phyloP scores from a whole-genome alignment of 2,888 invertebrate species.

The Nomada fucata region DNA sequence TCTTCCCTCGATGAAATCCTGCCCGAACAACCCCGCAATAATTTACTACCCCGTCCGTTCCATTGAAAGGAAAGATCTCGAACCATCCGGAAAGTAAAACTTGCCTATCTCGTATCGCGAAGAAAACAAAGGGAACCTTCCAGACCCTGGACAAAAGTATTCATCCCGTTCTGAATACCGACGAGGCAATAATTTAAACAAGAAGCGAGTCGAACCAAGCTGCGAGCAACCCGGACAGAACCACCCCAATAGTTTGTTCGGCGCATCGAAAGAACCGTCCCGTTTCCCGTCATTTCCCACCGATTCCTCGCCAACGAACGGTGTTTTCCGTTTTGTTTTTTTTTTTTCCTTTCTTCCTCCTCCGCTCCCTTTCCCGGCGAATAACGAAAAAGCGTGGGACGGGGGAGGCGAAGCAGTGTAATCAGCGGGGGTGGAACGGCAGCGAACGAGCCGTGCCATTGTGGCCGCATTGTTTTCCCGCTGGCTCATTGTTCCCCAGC shows the following conservation, averaged over 20 bases:
- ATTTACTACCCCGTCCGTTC: too few species aligned
- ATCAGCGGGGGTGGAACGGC: constrained; percentile 76
- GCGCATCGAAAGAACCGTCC: too few species aligned
- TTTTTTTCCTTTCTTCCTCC: not conserved
- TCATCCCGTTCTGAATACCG: too few species aligned
- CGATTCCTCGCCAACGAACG: constrained; percentile 13
- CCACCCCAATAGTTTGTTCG: not conserved
- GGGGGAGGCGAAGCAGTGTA: constrained; percentile 65
- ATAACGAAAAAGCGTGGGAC: constrained; percentile 7
- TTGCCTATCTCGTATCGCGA: too few species aligned
- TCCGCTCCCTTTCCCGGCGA: not conserved
- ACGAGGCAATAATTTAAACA: not conserved
- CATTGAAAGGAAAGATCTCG: too few species aligned
- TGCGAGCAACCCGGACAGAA: not conserved
- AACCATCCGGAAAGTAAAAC: too few species aligned
- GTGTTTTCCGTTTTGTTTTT: constrained; percentile 7
- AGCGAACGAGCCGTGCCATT: constrained; percentile 73
- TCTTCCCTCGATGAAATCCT: too few species aligned
- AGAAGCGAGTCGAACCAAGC: not conserved
- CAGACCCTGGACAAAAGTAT: too few species aligned
- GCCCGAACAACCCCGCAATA: too few species aligned
- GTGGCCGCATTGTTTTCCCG: constrained; percentile 74
- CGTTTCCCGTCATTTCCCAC: not conserved
- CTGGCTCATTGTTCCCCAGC: constrained; percentile 79
- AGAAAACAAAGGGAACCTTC: too few species aligned